Base-by-base conservation (phyloP, 2,888 invertebrate genomes). In the Sinodicranocentrus sp. region DNA sequence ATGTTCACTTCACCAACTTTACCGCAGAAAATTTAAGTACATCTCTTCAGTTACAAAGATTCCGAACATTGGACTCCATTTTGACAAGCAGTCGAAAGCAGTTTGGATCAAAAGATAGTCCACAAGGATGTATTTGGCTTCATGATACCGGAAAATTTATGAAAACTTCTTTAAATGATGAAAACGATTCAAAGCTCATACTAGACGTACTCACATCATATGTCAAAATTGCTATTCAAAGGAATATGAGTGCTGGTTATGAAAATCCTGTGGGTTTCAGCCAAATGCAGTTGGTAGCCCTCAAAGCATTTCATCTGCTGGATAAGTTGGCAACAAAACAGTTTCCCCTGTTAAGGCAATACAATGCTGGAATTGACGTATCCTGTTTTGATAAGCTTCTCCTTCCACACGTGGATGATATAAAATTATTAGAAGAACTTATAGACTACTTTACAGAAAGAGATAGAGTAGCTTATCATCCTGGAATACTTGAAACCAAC, bases 211-310 rank as follows among this genome's bases (percentile, higher is more conserved):
- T 70, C 0, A 17, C 1, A 10, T 15, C 19, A 2, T 82, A 82
- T 39, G 25, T 76, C 2, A 48, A 61, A 19, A 26, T 61, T 15
- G 82, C 76, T 5, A 13, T 57, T 25, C 39, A 8, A 0, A 2
- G 33, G 19, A 72, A 72, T 67, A 57, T 21, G 13, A 15, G 15
- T 3, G 17, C 8, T 19, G 19, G 26, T 0, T 3, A 26, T 6
- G 80, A 43, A 43, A 73, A 82, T 73, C 82, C 82, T 13, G 17
- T 82, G 2, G 70, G 70, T 6, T 57, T 59, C 19, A 76, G 82
- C 54, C 59, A 68, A 25, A 61, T 82, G 33, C 8, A 57, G 3
- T 33, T 70, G 5, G 33, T 17, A 0, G 23, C 19, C 8, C 26
- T 82, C 2, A 61, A 52, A 19, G 26, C 17, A 17, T 13, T 82